Evolutionary conservation across 2,797 vertebrate species (phyloP).

Genomic region (Tamandua tetradactyla): DNA sequence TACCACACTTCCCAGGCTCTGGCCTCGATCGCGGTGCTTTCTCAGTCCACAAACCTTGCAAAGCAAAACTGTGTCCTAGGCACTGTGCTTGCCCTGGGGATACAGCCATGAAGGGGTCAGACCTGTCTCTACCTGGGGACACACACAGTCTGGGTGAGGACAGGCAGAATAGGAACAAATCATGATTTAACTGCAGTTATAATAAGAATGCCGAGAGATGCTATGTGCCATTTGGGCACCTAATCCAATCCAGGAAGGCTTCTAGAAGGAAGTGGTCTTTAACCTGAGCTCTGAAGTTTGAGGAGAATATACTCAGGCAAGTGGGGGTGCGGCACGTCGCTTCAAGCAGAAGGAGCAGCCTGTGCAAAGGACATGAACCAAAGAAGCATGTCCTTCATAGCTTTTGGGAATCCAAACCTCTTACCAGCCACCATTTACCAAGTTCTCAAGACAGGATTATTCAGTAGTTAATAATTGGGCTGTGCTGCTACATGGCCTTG

Average conservation of each 20-base stretch:
- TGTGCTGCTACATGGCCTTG: not conserved
- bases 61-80: not conserved
- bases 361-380: not conserved
- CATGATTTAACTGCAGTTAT: not conserved
- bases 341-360: not conserved
- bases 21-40: too few species aligned
- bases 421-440: not conserved
- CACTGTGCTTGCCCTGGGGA: not conserved
- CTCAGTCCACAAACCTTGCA: not conserved
- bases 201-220: not conserved
- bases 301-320: not conserved
- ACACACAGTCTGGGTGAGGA: too few species aligned
- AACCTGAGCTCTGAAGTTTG: not conserved
- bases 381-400: fast-evolving
- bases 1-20: not conserved
- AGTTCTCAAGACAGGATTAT: not conserved
- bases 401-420: not conserved
- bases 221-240: fast-evolving
- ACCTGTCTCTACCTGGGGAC: not conserved
- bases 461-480: fast-evolving
- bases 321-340: not conserved
- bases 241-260: not conserved
- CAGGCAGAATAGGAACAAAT: not conserved
- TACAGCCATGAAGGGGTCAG: too few species aligned
- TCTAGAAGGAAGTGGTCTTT: not conserved